Base-by-base conservation (phyloP, 2,113 vertebrate genomes). In the Mobula birostris region DNA sequence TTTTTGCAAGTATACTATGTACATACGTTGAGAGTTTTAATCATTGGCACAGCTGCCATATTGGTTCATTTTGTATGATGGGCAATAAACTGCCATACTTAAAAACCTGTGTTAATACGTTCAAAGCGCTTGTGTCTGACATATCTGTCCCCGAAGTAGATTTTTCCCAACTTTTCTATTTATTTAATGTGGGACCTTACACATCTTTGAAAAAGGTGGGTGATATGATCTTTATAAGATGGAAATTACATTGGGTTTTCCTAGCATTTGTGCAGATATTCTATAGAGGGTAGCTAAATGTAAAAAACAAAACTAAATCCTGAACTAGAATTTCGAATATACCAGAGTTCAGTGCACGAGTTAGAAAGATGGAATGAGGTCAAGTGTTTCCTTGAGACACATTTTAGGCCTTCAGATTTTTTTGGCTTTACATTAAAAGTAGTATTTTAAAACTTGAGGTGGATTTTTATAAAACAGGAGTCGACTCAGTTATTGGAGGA, bases 11-110 rank as follows among this genome's bases (percentile, higher is more conserved):
- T 97, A 97, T 96, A 97, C 97, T 97, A 97, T 98, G 98, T 98
- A 98, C 97, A 98, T 98, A 98, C 95, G 96, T 97, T 96, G 96
- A 97, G 97, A 98, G 97, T 98, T 99, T 98, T 98, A 97, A 97
- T 98, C 95, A 97, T 96, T 95, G 96, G 97, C 97, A 97, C 96
- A 96, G 96, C 97, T 97, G 96, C 96, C 96, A 96, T 96, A 96
- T 97, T 97, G 96, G 96, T 97, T 96, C 96, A 96, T 97, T 98
- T 98, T 98, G 97, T 98, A 98, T 97, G 96, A 96, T 93, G 91
- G 97, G 97, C 97, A 97, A 97, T 97, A 96, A 97, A 97, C 97
- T 97, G 97, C 97, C 97, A 97, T 96, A 96, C 97, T 97, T 98
- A 95, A 96, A 95, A 83, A 61, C 48, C 94, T 96, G 96, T 96